A percentile compares a stretch with the other conserved stretches of the same genome.
Evolutionary conservation across 2,888 invertebrate genomes (phyloP).

Genomic region (Deilephila porcellus): DNA sequence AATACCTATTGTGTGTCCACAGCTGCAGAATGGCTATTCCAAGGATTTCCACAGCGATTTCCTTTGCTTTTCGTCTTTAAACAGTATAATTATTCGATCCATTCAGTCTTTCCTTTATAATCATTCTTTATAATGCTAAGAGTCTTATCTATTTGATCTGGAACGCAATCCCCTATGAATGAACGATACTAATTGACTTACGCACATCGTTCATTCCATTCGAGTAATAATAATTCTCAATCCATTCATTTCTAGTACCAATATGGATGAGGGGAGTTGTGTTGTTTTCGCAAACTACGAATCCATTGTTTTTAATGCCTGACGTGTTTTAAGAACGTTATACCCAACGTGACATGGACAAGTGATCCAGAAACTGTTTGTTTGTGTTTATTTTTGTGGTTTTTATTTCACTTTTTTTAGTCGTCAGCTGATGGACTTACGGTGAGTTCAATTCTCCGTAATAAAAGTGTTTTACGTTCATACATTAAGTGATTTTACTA

Average conservation of each 20-base stretch:
- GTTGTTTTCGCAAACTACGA: conserved; percentile 38
- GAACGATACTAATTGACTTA: conserved; percentile 12
- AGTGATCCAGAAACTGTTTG: conserved; percentile 44
- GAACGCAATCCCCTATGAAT: not conserved
- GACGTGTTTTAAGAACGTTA: conserved; percentile 39
- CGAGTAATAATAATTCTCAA: too few relatives aligned
- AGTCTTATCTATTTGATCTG: not conserved
- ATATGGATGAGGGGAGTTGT: conserved; percentile 37
- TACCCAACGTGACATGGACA: conserved; percentile 46
- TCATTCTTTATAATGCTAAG: not conserved
- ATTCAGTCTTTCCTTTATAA: not conserved
- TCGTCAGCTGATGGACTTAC: conserved; percentile 41
- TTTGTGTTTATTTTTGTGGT: conserved; percentile 44
- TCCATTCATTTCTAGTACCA: conserved; percentile 26
- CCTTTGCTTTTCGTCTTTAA: too few relatives aligned
- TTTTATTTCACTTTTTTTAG: conserved; percentile 46
- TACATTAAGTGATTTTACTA: not conserved
- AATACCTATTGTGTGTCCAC: too few relatives aligned
- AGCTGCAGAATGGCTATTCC: too few relatives aligned
- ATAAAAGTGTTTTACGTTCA: not conserved
- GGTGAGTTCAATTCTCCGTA: conserved; percentile 39
- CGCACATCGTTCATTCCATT: conserved; percentile 19
- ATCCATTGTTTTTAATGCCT: conserved; percentile 40
- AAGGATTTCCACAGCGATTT: too few relatives aligned
- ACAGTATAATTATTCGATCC: not conserved